Percentiles rank a stretch among this genome's conserved stretches.
These are phyloP conservation scores for Villa cingulata DNA, from an alignment of 2,888 invertebrate species.

Conservation along the genomic window DNA sequence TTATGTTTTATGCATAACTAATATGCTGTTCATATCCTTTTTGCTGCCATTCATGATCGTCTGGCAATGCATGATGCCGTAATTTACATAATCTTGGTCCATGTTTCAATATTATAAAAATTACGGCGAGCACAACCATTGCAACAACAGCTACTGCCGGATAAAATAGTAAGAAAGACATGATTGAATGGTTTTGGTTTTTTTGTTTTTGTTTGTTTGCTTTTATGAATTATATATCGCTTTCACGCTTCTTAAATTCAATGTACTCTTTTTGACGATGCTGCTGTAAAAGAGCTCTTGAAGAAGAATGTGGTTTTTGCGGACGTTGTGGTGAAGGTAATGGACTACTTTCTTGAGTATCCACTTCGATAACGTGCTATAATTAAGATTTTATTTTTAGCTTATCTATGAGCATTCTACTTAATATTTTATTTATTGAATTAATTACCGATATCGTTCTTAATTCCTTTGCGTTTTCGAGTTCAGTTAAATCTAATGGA, in stretches of 20 bases:
- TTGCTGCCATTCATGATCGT: constrained; percentile 53
- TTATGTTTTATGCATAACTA: constrained; percentile 26
- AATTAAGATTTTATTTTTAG: too few species aligned
- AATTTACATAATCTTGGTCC: constrained; percentile 58
- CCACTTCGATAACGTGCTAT: constrained; percentile 1
- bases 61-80: constrained; percentile 51
- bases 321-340: constrained; percentile 26
- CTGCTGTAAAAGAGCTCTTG: constrained; percentile 9
- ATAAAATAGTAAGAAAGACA: constrained; percentile 62
- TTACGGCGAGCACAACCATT: constrained; percentile 58
- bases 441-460: constrained; percentile 9
- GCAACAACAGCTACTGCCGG: constrained; percentile 62
- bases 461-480: constrained; percentile 42
- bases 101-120: constrained; percentile 60
- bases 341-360: constrained; percentile 6
- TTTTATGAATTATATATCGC: constrained; percentile 49
- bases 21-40: constrained; percentile 33
- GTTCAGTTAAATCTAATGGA: constrained; percentile 63
- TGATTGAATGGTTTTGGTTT: constrained; percentile 23
- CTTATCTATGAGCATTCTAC: too few species aligned
- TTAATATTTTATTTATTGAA: too few species aligned
- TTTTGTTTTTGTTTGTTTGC: constrained; percentile 12
- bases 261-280: constrained; percentile 34
- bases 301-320: constrained; percentile 22
- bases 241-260: constrained; percentile 64